Conservation (phyloP, 2,797 vertebrate species). For the Hoplostethus atlanticus region DNA sequence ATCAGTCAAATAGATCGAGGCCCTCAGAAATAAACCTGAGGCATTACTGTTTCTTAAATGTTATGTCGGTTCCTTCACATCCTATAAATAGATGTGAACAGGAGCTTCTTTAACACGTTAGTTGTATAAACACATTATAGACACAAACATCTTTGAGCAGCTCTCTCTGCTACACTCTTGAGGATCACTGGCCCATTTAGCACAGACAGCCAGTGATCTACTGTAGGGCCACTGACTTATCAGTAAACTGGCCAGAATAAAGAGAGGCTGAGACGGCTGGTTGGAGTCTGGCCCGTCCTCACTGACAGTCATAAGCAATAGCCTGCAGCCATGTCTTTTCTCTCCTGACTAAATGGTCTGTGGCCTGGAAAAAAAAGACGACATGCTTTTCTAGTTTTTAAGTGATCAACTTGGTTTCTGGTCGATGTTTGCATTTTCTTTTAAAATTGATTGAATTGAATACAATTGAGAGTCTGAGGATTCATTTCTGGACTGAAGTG, state of each 20-base stretch:
- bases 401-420: not conserved
- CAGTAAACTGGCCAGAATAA: slow-evolving; percentile 15
- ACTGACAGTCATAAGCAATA: slow-evolving; percentile 22
- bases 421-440: not conserved
- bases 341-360: slow-evolving; percentile 41
- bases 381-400: slow-evolving; percentile 19
- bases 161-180: not conserved
- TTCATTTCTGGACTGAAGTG: not conserved
- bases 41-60: slow-evolving; percentile 3
- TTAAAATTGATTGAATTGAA: not conserved
- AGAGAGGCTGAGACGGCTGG: slow-evolving; percentile 15
- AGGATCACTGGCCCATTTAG: slow-evolving; percentile 23
- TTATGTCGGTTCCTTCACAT: slow-evolving; percentile 6
- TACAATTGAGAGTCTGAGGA: not conserved
- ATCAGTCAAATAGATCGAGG: slow-evolving; percentile 29
- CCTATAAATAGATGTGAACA: slow-evolving; percentile 15
- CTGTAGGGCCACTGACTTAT: slow-evolving; percentile 18
- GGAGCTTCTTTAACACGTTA: not conserved
- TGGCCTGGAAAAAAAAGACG: slow-evolving; percentile 23
- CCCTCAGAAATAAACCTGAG: slow-evolving; percentile 13
- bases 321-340: slow-evolving; percentile 15
- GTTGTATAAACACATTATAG: not conserved
- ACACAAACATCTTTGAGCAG: slow-evolving; percentile 30
- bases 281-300: slow-evolving; percentile 35
- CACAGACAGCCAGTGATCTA: not conserved